A percentile compares a stretch with the other conserved stretches of the same genome.
phyloP scores from a whole-genome alignment of 1,140 invertebrate genomes.

The Maniola jurtina region DNA sequence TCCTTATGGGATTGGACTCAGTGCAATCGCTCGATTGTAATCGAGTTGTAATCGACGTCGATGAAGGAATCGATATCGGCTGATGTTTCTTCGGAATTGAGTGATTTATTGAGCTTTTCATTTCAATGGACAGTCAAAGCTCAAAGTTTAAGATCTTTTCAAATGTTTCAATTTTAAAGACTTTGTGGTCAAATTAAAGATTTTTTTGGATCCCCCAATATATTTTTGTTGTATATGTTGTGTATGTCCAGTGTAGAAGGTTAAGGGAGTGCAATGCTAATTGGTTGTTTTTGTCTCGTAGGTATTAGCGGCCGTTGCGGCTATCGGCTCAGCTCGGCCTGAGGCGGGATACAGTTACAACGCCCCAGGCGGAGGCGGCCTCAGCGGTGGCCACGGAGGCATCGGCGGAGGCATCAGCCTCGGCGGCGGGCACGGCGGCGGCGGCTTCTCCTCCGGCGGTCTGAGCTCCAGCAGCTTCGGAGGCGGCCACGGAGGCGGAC shows the following conservation, averaged over 20 bases:
- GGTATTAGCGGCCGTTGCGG: constrained; percentile 80
- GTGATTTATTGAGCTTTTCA: background rate
- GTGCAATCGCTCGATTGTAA: constrained; percentile 38
- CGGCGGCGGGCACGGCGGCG: constrained; percentile 38
- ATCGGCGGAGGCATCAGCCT: constrained; percentile 52
- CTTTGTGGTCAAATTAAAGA: background rate
- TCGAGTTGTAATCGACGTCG: constrained; percentile 3
- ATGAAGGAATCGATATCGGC: constrained; percentile 33
- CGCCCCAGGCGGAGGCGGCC: constrained; percentile 74
- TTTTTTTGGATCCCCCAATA: background rate
- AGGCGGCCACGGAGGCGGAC: constrained; percentile 39
- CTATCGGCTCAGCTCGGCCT: constrained; percentile 80
- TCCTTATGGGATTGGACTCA: constrained; percentile 53
- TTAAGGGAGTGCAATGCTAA: background rate
- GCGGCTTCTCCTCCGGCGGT: constrained; percentile 53
- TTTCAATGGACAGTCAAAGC: background rate
- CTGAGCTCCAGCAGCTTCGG: constrained; percentile 50
- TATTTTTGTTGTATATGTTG: background rate
- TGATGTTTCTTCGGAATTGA: background rate
- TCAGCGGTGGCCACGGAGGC: constrained; percentile 56
- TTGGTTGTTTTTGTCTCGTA: constrained; percentile 45
- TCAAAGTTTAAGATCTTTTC: background rate
- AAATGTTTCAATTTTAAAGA: background rate
- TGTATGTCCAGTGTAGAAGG: background rate
- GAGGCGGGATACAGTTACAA: constrained; percentile 82